Conservation (phyloP, 2,888 invertebrate genomes). For the Eilema sororculum region DNA sequence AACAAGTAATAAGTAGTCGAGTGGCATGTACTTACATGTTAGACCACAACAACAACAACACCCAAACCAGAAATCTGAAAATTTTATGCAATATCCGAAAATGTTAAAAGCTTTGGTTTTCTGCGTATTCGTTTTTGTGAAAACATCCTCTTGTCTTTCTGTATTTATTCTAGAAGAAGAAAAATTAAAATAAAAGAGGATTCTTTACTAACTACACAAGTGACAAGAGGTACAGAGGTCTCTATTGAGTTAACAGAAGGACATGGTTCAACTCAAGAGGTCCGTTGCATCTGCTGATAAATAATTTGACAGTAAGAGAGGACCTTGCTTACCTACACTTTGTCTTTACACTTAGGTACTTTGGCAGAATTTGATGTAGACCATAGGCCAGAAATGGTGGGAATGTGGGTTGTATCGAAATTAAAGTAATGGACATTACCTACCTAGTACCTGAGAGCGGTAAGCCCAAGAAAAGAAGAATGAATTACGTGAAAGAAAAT, state of each 20-base stretch:
- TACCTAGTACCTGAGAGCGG: no score
- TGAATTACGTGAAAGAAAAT: no score
- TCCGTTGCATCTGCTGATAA: neutral
- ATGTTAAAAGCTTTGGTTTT: neutral
- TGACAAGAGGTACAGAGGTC: neutral
- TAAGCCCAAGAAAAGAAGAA: no score
- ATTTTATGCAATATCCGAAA: neutral
- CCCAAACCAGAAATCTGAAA: constrained; percentile 12
- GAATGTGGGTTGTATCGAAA: no score
- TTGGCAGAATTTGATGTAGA: neutral
- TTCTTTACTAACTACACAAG: neutral
- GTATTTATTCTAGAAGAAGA: constrained; percentile 10
- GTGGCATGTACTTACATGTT: neutral
- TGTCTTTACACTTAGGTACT: neutral
- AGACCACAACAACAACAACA: constrained; percentile 11
- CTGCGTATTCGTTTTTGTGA: neutral
- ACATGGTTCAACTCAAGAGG: neutral
- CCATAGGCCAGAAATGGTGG: neutral
- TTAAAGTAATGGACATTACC: no score
- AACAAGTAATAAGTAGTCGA: neutral
- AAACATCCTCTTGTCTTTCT: constrained; percentile 4
- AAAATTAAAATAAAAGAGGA: neutral
- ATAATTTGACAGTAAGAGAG: neutral
- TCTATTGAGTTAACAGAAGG: neutral
- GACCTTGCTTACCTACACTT: no score